Evolutionary conservation across 2,888 invertebrate species (phyloP).

Genomic region (Hirtodrosophila trivittata): DNA sequence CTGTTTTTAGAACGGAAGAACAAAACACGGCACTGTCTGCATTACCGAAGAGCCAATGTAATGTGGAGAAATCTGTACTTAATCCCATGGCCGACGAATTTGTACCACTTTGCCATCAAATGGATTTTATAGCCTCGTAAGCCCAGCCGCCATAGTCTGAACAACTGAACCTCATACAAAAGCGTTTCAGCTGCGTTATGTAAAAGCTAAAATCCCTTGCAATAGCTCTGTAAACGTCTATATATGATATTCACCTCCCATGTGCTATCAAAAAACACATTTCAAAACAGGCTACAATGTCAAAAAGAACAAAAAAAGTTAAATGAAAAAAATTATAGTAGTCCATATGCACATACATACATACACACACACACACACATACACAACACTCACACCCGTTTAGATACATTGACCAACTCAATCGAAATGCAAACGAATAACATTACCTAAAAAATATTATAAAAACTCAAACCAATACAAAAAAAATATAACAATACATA

Average conservation of each 20-base stretch:
- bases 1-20: constrained; percentile 74
- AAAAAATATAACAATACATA: constrained; percentile 28
- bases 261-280: constrained; percentile 34
- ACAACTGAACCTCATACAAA: constrained; percentile 56
- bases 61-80: constrained; percentile 88
- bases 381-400: constrained; percentile 24
- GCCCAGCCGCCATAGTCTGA: constrained; percentile 53
- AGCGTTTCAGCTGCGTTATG: constrained; percentile 38
- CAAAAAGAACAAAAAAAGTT: constrained; percentile 20
- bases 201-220: constrained; percentile 25
- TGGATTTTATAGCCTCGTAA: constrained; percentile 81
- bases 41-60: constrained; percentile 80
- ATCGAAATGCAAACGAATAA: constrained; percentile 76
- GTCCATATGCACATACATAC: constrained; percentile 38
- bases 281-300: constrained; percentile 31
- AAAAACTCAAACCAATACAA: constrained; percentile 34
- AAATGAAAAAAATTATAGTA: constrained; percentile 17
- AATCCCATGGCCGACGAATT: constrained; percentile 95
- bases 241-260: constrained; percentile 40
- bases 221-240: constrained; percentile 43
- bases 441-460: constrained; percentile 43
- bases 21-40: constrained; percentile 82
- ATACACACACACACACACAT: constrained; percentile 1
- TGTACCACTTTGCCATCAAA: constrained; percentile 86
- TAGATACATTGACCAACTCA: constrained; percentile 46